phyloP scores from a whole-genome alignment of 2,113 vertebrate species.

The Isichthys henryi region DNA sequence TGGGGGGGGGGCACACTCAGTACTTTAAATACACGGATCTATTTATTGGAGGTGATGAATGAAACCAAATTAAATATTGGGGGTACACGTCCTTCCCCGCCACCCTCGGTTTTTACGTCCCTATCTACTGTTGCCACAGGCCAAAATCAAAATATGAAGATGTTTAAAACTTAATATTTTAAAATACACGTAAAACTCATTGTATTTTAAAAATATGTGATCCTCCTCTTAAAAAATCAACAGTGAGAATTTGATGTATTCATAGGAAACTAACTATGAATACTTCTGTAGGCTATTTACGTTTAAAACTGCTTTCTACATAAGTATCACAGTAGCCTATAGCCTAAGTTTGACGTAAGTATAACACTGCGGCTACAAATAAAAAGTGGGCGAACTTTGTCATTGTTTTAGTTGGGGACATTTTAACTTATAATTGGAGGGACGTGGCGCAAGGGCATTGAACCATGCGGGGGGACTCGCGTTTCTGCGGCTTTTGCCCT shows the following conservation, averaged over 20 bases:
- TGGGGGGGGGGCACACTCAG: background rate
- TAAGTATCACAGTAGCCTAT: background rate
- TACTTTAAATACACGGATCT: background rate
- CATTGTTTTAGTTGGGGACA: background rate
- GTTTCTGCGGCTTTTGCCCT: background rate
- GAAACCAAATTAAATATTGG: background rate
- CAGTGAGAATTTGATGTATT: background rate
- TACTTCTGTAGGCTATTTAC: background rate
- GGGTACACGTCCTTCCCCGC: background rate
- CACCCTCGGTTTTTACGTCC: background rate
- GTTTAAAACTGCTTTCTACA: background rate
- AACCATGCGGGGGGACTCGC: background rate
- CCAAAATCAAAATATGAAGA: background rate
- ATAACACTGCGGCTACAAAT: background rate
- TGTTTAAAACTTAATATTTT: background rate
- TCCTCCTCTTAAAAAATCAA: background rate
- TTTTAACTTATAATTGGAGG: background rate
- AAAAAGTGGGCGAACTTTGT: background rate
- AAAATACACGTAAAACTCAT: background rate
- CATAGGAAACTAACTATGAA: background rate
- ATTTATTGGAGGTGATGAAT: background rate
- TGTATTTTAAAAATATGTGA: background rate
- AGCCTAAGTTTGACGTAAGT: background rate
- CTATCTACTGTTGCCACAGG: background rate
- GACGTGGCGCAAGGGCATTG: background rate